These are phyloP conservation scores for Hipposideros larvatus DNA, from an alignment of 2,797 vertebrate species.

Conservation along the genomic window DNA sequence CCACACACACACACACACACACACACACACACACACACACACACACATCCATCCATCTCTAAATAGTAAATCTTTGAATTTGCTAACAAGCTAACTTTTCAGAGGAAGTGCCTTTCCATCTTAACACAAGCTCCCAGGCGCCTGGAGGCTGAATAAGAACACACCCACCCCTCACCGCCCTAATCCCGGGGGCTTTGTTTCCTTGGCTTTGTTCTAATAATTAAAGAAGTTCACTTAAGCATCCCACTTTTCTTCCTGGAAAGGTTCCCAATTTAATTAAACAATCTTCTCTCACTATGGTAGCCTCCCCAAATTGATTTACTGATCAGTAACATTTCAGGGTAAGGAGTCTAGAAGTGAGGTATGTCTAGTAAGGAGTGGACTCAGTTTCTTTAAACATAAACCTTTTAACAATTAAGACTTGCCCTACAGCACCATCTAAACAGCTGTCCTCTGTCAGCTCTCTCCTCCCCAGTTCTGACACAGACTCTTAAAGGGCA, in stretches of 20 bases:
- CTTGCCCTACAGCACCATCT: background rate
- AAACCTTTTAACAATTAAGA: background rate
- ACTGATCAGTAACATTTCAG: conserved; percentile 39
- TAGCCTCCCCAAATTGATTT: background rate
- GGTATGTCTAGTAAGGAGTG: background rate
- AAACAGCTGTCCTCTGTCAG: background rate
- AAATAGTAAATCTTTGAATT: background rate
- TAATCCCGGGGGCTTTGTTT: background rate
- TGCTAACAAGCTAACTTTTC: background rate
- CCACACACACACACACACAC: too few species aligned
- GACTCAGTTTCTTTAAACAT: background rate
- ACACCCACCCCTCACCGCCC: background rate
- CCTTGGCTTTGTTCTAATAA: conserved; percentile 53
- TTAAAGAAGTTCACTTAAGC: conserved; percentile 29
- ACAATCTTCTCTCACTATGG: background rate
- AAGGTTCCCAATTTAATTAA: conserved; percentile 46
- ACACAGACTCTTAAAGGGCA: conserved; percentile 51
- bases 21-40: background rate
- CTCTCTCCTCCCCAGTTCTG: background rate
- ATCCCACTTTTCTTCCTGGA: conserved; percentile 53
- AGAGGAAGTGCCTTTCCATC: background rate
- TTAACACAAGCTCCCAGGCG: background rate
- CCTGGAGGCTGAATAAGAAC: background rate
- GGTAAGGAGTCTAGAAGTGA: conserved; percentile 6
- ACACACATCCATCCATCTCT: too few species aligned